Conservation (phyloP, 2,113 vertebrate species). For the Arenaria interpres region DNA sequence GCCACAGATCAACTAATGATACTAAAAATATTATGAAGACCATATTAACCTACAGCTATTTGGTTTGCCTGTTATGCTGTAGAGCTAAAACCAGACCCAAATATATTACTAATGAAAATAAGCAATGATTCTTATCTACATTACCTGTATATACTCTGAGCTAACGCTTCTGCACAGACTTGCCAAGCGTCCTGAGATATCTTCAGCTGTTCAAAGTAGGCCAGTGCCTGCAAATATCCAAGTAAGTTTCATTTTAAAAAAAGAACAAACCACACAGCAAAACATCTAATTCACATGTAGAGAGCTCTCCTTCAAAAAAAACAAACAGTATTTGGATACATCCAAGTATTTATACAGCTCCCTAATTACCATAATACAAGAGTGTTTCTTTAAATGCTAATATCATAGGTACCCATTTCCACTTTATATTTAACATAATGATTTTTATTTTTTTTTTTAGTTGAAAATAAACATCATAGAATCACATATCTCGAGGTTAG, state of each 20-base stretch:
- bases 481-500: background rate
- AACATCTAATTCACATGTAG: background rate
- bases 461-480: background rate
- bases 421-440: background rate
- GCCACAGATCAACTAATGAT: background rate
- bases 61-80: background rate
- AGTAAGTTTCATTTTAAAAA: background rate
- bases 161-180: slow-evolving; percentile 92
- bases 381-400: background rate
- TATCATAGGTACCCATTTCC: background rate
- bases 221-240: slow-evolving; percentile 83
- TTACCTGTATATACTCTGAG: slow-evolving; percentile 92
- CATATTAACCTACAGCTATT: background rate
- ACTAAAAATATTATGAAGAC: background rate
- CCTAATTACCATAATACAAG: background rate
- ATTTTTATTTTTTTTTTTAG: background rate
- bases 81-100: background rate
- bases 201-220: slow-evolving; percentile 97
- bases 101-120: background rate
- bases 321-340: background rate
- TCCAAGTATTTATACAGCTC: background rate
- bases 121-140: background rate
- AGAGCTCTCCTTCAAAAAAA: background rate
- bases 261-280: background rate
- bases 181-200: slow-evolving; percentile 96